Evolutionary conservation across 2,113 vertebrate genomes (phyloP), one percentile per base, ranked within the genome.

Genomic region (Xiphophorus couchianus): DNA sequence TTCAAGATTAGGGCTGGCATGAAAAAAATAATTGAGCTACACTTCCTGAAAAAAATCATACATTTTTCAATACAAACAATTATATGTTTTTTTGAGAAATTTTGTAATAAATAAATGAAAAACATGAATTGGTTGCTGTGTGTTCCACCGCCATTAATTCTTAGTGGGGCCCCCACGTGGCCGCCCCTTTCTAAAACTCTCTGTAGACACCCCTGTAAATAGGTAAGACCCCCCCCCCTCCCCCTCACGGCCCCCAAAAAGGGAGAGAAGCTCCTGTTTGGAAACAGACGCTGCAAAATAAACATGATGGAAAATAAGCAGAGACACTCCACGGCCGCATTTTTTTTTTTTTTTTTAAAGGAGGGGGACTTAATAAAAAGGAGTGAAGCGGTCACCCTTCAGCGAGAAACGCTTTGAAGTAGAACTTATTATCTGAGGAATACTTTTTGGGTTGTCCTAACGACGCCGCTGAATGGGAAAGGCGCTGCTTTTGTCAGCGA

Each of bases 371-470:
- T 96, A 93, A 97, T 97, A 96, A 97, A 82, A 98, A 96, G 96
- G 94, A 93, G 96, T 93, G 95, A 96, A 95, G 96, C 96, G 94
- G 96, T 95, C 95, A 94, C 96, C 94, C 95, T 93, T 97, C 95
- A 97, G 96, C 95, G 96, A 94, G 96, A 95, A 96, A 95, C 89
- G 95, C 96, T 99, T 98, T 99, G 97, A 99, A 98, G 98, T 98
- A 96, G 95, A 96, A 97, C 97, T 97, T 97, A 97, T 98, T 98
- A 96, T 97, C 95, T 96, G 94, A 96, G 93, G 94, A 96, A 99
- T 99, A 97, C 94, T 98, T 97, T 85, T 92, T 88, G 96, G 96
- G 98, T 99, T 97, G 96, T 97, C 98, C 95, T 97, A 98, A 98
- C 98, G 95, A 99, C 98, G 96, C 96, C 72, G 94, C 94, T 98